phyloP scores from a whole-genome alignment of 1,140 invertebrate species.

The Sinella curviseta region DNA sequence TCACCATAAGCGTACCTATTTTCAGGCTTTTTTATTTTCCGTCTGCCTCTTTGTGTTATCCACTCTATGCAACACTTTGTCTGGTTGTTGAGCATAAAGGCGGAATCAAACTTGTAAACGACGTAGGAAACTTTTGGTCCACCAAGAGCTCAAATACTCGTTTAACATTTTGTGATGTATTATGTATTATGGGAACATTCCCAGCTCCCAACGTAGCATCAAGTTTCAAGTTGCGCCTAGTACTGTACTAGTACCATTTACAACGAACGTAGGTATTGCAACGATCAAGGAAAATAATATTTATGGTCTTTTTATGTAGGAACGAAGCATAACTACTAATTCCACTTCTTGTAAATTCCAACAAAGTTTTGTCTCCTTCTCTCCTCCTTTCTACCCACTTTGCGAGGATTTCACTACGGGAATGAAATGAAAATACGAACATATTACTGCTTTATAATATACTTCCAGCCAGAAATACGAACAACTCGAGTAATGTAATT shows the following conservation, averaged over 20 bases:
- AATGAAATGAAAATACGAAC: slow-evolving; percentile 16
- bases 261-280: too few species aligned
- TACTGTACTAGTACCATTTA: too few species aligned
- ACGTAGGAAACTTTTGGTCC: background rate
- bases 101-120: background rate
- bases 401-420: background rate
- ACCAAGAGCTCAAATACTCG: too few species aligned
- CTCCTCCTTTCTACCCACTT: background rate
- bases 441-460: background rate
- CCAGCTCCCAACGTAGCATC: too few species aligned
- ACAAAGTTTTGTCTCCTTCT: slow-evolving; percentile 11
- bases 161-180: too few species aligned
- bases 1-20: background rate
- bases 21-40: background rate
- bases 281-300: background rate
- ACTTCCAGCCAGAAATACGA: too few species aligned
- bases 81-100: background rate
- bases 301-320: background rate
- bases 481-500: too few species aligned
- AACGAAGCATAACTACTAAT: background rate
- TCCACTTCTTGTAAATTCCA: background rate
- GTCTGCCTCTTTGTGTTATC: background rate
- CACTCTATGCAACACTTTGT: background rate
- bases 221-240: too few species aligned
- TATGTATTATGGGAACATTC: too few species aligned